These are phyloP conservation scores for Drosophila arizonae DNA, from an alignment of 1,140 invertebrate species.

Conservation along the genomic window DNA sequence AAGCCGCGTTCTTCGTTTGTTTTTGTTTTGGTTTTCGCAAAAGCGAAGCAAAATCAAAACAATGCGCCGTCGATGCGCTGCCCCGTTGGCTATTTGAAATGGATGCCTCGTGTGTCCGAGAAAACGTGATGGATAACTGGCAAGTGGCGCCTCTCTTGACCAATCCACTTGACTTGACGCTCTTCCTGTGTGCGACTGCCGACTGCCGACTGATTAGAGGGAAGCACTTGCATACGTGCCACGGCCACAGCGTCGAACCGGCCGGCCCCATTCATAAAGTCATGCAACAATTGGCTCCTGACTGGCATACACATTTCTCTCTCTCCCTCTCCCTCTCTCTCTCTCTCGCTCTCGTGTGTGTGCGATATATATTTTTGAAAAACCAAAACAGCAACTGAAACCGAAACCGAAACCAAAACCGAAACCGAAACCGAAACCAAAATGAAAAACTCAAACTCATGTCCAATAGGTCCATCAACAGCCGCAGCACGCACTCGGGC, in stretches of 20 bases:
- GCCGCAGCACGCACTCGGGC: slow-evolving; percentile 70
- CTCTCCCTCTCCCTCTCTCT: background rate
- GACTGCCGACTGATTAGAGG: slow-evolving; percentile 46
- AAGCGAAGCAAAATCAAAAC: background rate
- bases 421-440: slow-evolving; percentile 58
- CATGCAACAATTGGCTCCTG: slow-evolving; percentile 72
- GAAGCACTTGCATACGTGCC: slow-evolving; percentile 50
- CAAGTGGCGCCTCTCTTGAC: slow-evolving; percentile 41
- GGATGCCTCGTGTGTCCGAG: slow-evolving; percentile 76
- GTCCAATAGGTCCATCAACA: slow-evolving; percentile 63
- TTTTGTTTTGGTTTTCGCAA: slow-evolving; percentile 48
- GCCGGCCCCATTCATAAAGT: slow-evolving; percentile 66
- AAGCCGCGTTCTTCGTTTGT: slow-evolving; percentile 7
- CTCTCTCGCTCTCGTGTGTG: background rate
- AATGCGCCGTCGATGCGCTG: too few relatives aligned
- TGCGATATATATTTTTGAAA: slow-evolving; percentile 38
- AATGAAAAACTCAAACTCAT: slow-evolving; percentile 61
- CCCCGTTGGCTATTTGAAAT: slow-evolving; percentile 69
- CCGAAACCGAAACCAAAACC: slow-evolving; percentile 62
- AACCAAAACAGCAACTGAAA: slow-evolving; percentile 70
- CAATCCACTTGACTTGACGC: slow-evolving; percentile 25
- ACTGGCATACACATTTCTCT: slow-evolving; percentile 68
- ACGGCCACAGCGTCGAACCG: slow-evolving; percentile 14
- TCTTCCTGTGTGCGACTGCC: slow-evolving; percentile 41
- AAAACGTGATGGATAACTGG: slow-evolving; percentile 75